Conservation (phyloP, 92 coral and sea anemone species). For the Virgularia gustaviana region DNA sequence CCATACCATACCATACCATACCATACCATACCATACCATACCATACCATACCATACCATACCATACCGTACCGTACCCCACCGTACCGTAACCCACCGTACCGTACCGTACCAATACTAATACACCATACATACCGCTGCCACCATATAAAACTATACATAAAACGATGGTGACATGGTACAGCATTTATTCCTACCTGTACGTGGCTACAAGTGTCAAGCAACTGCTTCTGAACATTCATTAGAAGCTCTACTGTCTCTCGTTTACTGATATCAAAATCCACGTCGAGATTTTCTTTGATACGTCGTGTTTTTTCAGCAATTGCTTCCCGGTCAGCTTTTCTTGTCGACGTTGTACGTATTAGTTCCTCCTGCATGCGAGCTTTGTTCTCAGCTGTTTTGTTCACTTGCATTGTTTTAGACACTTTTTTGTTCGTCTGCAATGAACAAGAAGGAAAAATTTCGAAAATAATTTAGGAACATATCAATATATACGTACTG, state of each 20-base stretch:
- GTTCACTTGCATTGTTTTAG: constrained; percentile 52
- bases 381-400: constrained; percentile 65
- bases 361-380: constrained; percentile 85
- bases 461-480: no score
- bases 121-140: not conserved
- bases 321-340: constrained; percentile 59
- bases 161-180: not conserved
- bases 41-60: no score
- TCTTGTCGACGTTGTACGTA: constrained; percentile 64
- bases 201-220: constrained; percentile 67
- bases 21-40: no score
- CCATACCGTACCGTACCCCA: no score
- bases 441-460: no score
- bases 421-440: constrained; percentile 63
- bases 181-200: constrained; percentile 24
- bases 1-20: no score
- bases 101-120: no score
- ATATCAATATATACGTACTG: no score
- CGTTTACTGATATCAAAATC: constrained; percentile 54
- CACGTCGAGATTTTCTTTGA: constrained; percentile 50
- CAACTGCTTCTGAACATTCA: constrained; percentile 76
- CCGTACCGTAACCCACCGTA: no score
- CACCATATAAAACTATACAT: not conserved
- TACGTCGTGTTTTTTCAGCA: constrained; percentile 72
- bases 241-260: constrained; percentile 69